Conservation (phyloP, 2,113 vertebrate genomes). For the Odobenus rosmarus region DNA sequence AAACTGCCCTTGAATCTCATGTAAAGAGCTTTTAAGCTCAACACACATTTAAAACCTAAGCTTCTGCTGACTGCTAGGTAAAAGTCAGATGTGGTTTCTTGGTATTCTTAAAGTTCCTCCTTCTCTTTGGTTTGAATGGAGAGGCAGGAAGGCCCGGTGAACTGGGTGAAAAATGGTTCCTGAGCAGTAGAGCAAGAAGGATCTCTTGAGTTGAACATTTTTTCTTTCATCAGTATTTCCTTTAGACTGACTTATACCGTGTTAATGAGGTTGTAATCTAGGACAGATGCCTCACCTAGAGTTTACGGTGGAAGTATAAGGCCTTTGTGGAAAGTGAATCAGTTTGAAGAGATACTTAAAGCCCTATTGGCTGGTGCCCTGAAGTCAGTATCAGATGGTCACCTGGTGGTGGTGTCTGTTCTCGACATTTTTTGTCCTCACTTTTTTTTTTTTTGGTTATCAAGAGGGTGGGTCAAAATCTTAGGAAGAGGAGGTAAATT, state of each 20-base stretch:
- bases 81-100: neutral
- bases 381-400: neutral
- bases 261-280: neutral
- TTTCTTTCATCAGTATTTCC: neutral
- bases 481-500: neutral
- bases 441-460: neutral
- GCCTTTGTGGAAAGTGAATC: conserved; percentile 9
- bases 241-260: neutral
- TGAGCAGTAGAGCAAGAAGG: conserved; percentile 19
- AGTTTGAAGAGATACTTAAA: neutral
- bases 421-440: neutral
- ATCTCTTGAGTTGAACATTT: neutral
- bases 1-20: neutral
- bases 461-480: neutral
- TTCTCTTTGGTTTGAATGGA: conserved; percentile 45
- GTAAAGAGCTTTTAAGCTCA: neutral
- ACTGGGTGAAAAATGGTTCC: conserved; percentile 24
- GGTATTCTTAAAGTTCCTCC: neutral
- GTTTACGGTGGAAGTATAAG: neutral
- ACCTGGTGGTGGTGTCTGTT: neutral
- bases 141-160: conserved; percentile 4
- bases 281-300: neutral
- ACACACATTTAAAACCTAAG: neutral
- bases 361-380: neutral
- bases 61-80: neutral